Evolutionary conservation across 2,888 invertebrate species (phyloP), one percentile per base, ranked within the genome.

Genomic region (Agrotis exclamationis): DNA sequence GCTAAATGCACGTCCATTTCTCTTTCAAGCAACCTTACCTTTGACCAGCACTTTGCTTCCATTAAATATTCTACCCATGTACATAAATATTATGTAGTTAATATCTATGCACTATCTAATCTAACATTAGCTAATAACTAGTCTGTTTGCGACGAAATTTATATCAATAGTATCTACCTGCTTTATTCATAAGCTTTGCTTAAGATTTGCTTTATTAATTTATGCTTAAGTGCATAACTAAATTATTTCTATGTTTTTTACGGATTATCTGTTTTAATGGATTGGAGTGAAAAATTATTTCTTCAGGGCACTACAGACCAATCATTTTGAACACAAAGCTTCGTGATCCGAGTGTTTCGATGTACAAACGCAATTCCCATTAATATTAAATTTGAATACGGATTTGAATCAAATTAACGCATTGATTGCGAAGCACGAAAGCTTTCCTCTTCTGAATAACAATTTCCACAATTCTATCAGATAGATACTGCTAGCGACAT

Each of bases 401-500:
- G 28, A 56, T 64, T 72, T 63, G n/a, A 74, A 68, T 56, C 22
- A 60, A 78, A 71, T 82, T 57, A 77, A 64, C 44, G 33, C 57
- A 63, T 58, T 82, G 53, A 62, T 62, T 60, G 59, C 72, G 45
- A 39, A 47, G 16, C 28, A 45, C 24, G 20, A 47, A 51, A 59
- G 50, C 56, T 64, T 63, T 68, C 39, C 14, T 20, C 54, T 62
- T 20, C 58, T 62, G 63, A 63, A 57, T 76, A 81, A 20, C 65
- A 63, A 81, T 53, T 44, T 54, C 18, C 20, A 54, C 4, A 13
- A 22, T 50, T 51, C 20, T 11, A 44, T 59, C 50, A 45, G 54
- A 56, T 18, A 54, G 39, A 24, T 20, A 58, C 68, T 45, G 24
- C 56, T 60, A 72, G 48, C 79, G 82, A 79, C 79, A 74, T 81